These are phyloP conservation scores for Myotis lucifugus DNA, from an alignment of 2,113 vertebrate species.

Conservation along the genomic window DNA sequence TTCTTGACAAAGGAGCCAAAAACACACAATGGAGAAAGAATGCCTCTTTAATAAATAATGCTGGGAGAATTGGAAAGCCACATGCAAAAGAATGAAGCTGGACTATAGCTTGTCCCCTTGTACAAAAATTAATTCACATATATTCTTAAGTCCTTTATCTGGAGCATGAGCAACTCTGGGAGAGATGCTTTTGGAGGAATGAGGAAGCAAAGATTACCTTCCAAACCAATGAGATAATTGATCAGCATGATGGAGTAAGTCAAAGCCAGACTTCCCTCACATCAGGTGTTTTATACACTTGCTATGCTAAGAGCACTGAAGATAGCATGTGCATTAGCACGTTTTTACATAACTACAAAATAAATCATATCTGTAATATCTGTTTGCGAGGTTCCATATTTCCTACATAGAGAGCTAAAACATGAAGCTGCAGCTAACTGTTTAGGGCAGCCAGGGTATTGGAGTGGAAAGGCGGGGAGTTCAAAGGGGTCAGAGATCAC, in stretches of 20 bases:
- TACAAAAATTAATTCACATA: neutral
- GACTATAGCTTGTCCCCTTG: too few species aligned
- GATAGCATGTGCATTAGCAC: neutral
- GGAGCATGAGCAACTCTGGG: neutral
- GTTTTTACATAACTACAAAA: neutral
- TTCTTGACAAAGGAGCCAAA: too few species aligned
- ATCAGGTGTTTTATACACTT: neutral
- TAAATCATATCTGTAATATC: neutral
- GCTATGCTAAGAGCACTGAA: neutral
- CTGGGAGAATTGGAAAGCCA: too few species aligned
- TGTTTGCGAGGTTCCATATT: neutral
- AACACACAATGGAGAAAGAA: too few species aligned
- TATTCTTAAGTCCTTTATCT: neutral
- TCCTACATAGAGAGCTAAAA: neutral
- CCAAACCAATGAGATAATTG: neutral
- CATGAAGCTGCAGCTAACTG: neutral
- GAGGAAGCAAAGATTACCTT: neutral
- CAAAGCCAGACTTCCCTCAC: neutral
- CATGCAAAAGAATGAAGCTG: too few species aligned
- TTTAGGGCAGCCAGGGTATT: neutral
- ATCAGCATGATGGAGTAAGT: neutral
- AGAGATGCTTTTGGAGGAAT: neutral
- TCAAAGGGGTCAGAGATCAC: neutral
- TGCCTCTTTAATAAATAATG: too few species aligned
- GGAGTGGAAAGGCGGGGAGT: neutral